Evolutionary conservation across 2,888 invertebrate species (phyloP), one percentile per base, ranked within the genome.

Genomic region (Andrena bucephala): DNA sequence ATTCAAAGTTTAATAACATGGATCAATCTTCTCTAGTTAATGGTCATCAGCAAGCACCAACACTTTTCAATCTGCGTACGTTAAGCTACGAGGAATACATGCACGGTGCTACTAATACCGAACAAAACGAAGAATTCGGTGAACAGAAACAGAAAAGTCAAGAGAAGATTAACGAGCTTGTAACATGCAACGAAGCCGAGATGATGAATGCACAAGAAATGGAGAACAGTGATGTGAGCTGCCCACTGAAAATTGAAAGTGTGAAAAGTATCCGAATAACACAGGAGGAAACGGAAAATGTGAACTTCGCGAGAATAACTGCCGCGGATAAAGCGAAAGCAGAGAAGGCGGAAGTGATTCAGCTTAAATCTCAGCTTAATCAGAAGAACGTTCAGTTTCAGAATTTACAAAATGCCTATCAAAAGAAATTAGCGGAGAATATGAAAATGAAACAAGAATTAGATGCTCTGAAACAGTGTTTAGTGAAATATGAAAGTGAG

Each of bases 61-160:
- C 71, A n/a, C 62, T 92, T 59, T 76, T 84, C 7, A 90, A 90
- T 83, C 69, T 90, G 0, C 90, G 90, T 20, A 88, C 90, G 1
- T 70, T 93, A 50, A 90, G 81, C 54, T 93, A 93, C 60, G 92
- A 93, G 13, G 92, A 93, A 60, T 94, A 93, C 57, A 91, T 93
- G 88, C 90, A 89, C 31, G 88, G 89, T n/a, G 36, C 73, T 33
- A 24, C 67, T 36, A 80, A 77, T 24, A 70, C 63, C 48, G 63
- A 48, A 62, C 84, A 77, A 31, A 80, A 74, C 24, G 66, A 60
- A 16, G 71, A 77, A 50, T 16, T 66, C 16, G 59, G 65, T 6
- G 77, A 52, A 48, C 69, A 77, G 48, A 57, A 33, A 20, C 67
- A 65, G 20, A 52, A 29, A 5, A 54, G 27, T 24, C 50, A 76